Percentiles rank a stretch among this genome's conserved stretches.
These are phyloP conservation scores for Dryocosmus kuriphilus DNA, from an alignment of 2,888 invertebrate species.

Conservation along the genomic window DNA sequence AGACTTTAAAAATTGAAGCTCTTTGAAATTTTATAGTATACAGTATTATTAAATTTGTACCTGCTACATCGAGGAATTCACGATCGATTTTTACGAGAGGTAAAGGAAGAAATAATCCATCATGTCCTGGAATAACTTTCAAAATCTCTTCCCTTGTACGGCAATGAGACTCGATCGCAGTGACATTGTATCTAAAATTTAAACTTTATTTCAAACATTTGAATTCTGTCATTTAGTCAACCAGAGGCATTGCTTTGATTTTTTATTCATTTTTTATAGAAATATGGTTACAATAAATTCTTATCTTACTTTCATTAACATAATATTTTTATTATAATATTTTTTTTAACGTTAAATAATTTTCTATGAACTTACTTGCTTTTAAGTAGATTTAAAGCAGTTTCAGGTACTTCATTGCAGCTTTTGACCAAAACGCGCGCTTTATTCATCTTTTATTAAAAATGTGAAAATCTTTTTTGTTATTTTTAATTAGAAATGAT, in stretches of 20 bases:
- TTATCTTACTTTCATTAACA: too few relatives aligned
- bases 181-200: constrained; percentile 65
- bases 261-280: neutral
- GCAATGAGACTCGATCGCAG: constrained; percentile 57
- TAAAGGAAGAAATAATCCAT: constrained; percentile 62
- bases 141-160: constrained; percentile 63
- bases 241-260: neutral
- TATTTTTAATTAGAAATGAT: neutral
- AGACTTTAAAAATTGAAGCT: neutral
- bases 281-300: too few relatives aligned
- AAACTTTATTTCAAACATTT: neutral
- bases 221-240: too few relatives aligned
- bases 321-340: neutral
- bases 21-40: neutral
- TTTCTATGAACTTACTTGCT: constrained; percentile 41
- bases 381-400: constrained; percentile 40
- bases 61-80: constrained; percentile 83
- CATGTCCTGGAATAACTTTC: constrained; percentile 62
- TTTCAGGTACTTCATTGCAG: constrained; percentile 41
- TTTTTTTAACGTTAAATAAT: neutral
- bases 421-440: constrained; percentile 46
- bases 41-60: constrained; percentile 71
- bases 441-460: constrained; percentile 41
- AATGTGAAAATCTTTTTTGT: neutral
- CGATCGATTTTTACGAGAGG: constrained; percentile 70